Evolutionary conservation across 30 jellyfish, hydroid and myxozoan species (phyloP).

Genomic region (Rhopilema esculentum): DNA sequence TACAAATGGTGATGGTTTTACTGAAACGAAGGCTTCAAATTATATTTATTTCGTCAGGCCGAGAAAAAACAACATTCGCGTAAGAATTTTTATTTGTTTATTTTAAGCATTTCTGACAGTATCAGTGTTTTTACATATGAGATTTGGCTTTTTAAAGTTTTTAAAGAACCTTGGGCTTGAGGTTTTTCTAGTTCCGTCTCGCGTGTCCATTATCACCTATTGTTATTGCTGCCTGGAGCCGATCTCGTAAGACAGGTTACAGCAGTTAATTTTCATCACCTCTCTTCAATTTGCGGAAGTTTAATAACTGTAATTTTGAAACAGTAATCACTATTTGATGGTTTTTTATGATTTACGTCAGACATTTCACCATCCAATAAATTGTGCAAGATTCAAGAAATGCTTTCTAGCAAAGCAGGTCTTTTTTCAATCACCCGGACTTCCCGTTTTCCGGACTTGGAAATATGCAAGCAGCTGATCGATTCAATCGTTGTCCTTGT

Average conservation of each 20-base stretch:
- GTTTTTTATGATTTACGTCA: background rate
- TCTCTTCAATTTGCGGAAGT: background rate
- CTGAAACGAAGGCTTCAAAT: slow-evolving; percentile 48
- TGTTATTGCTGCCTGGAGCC: background rate
- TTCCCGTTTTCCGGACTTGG: background rate
- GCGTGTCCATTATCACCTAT: background rate
- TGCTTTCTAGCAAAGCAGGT: background rate
- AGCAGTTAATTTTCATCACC: background rate
- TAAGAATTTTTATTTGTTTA: slow-evolving; percentile 2
- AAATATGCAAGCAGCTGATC: background rate
- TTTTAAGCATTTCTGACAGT: background rate
- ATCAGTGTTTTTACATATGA: no score
- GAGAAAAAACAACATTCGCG: slow-evolving; percentile 3
- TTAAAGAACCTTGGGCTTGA: background rate
- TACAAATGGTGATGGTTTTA: background rate
- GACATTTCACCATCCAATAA: background rate
- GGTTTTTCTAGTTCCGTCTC: background rate
- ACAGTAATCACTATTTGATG: background rate
- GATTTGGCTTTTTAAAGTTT: background rate
- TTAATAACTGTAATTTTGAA: background rate
- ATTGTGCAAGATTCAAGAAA: background rate
- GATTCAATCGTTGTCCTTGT: background rate
- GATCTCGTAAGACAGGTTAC: background rate
- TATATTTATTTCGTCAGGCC: slow-evolving; percentile 50
- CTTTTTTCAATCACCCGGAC: background rate